Evolutionary conservation across 2,113 vertebrate species (phyloP).

Genomic region (pig (Sus scrofa)): T2T-Sscrofa CM000825.6:79543501-79544000

Average conservation of each 20-base stretch:
- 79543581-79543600: not conserved
- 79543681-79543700: not conserved
- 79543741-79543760: not conserved
- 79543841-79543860: not conserved
- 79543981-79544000: conserved; percentile 69
- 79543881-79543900: not conserved
- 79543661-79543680: too few species aligned
- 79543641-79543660: not conserved
- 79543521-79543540: not conserved
- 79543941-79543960: conserved; percentile 67
- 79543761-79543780: too few species aligned
- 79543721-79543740: not conserved
- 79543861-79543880: fast-evolving
- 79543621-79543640: not conserved
- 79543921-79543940: conserved; percentile 28
- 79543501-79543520: not conserved
- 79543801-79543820: not conserved
- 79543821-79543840: fast-evolving
- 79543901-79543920: not conserved
- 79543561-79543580: not conserved
- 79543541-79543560: not conserved
- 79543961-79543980: conserved; percentile 64
- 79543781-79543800: not conserved
- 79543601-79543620: not conserved
- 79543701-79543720: not conserved